Percentiles rank a stretch among this genome's conserved stretches.
Evolutionary conservation across 2,888 invertebrate genomes (phyloP).

Genomic region (Diachrysia chrysitis): DNA sequence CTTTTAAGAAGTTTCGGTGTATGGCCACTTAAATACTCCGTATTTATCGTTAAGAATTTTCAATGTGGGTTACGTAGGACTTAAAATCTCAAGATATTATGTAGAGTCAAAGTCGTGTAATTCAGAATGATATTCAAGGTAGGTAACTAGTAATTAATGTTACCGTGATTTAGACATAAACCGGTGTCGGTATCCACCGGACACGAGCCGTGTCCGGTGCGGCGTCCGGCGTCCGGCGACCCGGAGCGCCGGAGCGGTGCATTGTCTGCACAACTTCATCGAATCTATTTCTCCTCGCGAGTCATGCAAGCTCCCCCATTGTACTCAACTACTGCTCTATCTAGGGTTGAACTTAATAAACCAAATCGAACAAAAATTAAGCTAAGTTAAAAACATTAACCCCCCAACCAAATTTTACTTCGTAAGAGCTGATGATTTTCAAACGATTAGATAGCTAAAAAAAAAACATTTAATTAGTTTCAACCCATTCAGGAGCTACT

Average conservation of each 20-base stretch:
- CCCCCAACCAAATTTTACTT: too few species aligned
- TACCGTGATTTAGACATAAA: slow-evolving; percentile 23
- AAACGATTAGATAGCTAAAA: too few species aligned
- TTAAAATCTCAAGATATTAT: too few species aligned
- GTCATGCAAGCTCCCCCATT: slow-evolving; percentile 16
- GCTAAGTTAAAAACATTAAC: too few species aligned
- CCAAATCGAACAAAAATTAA: neutral
- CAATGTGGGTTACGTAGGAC: neutral
- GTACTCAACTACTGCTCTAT: neutral
- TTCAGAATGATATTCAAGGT: neutral
- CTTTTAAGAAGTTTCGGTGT: neutral
- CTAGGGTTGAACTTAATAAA: slow-evolving; percentile 10
- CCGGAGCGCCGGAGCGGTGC: slow-evolving; percentile 1
- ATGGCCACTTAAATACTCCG: neutral
- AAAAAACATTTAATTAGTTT: too few species aligned
- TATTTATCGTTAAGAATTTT: neutral
- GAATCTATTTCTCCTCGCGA: slow-evolving; percentile 35
- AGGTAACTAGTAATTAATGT: slow-evolving; percentile 19
- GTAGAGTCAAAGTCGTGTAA: too few species aligned
- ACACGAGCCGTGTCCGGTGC: slow-evolving; percentile 15
- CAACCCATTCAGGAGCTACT: too few species aligned
- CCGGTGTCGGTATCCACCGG: slow-evolving; percentile 8
- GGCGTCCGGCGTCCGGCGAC: slow-evolving; percentile 14
- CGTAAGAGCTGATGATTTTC: too few species aligned
- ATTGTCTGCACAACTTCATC: slow-evolving; percentile 20